Conservation (phyloP, 1,140 invertebrate species). For the Hyles vespertilio region DNA sequence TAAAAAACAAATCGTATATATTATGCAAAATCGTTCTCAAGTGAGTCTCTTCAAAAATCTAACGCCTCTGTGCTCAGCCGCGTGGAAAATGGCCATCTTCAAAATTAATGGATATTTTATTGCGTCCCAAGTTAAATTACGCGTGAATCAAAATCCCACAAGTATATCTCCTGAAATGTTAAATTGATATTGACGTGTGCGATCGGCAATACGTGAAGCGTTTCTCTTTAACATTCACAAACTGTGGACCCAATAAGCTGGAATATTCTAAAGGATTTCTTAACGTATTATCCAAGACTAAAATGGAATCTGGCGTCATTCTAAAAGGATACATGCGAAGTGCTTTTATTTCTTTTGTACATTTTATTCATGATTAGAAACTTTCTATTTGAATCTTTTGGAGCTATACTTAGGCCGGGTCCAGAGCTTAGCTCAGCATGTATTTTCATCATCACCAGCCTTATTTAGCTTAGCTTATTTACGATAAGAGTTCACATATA, state of each 20-base stretch:
- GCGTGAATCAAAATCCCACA: constrained; percentile 46
- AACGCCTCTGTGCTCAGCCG: constrained; percentile 45
- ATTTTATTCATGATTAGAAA: constrained; percentile 4
- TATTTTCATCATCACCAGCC: no score
- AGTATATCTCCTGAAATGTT: constrained; percentile 25
- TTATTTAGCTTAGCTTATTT: no score
- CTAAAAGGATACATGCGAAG: constrained; percentile 10
- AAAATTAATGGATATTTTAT: constrained; percentile 72
- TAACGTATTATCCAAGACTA: constrained; percentile 8
- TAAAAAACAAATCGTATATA: no score
- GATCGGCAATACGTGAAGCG: constrained; percentile 9
- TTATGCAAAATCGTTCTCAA: no score
- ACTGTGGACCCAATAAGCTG: constrained; percentile 12
- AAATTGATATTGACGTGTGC: constrained; percentile 10
- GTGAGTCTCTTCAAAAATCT: constrained; percentile 32
- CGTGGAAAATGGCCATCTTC: constrained; percentile 65
- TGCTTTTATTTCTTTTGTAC: constrained; percentile 3
- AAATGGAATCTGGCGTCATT: constrained; percentile 13
- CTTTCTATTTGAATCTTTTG: no score
- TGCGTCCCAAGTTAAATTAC: constrained; percentile 66
- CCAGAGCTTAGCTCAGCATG: no score
- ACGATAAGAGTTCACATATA: no score
- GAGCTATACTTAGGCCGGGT: no score
- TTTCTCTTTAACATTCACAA: constrained; percentile 5
- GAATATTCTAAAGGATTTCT: constrained; percentile 11